phyloP scores from a whole-genome alignment of 2,113 vertebrate genomes.

The Isichthys henryi region DNA sequence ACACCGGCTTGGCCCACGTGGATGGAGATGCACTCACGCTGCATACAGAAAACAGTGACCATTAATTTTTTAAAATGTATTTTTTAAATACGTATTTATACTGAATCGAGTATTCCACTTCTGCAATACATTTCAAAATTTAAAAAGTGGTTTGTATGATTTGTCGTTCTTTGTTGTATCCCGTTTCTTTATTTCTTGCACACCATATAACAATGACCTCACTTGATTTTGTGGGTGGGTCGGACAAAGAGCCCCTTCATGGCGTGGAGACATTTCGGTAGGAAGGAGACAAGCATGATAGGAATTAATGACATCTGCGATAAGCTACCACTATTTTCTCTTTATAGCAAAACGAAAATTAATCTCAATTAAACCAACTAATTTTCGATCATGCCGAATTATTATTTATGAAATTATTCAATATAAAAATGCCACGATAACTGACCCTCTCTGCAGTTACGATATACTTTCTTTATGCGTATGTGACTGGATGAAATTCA shows the following conservation, averaged over 20 bases:
- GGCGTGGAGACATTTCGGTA: not conserved
- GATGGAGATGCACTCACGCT: slow-evolving; percentile 23
- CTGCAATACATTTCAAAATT: not conserved
- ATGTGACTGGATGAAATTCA: not conserved
- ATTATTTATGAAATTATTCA: slow-evolving; percentile 42
- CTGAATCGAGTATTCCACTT: not conserved
- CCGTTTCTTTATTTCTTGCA: not conserved
- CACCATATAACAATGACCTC: not conserved
- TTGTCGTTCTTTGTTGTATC: not conserved
- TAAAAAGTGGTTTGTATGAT: not conserved
- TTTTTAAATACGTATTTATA: not conserved
- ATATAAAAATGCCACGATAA: slow-evolving; percentile 24
- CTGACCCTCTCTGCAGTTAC: not conserved
- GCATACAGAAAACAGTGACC: not conserved
- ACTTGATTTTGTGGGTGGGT: not conserved
- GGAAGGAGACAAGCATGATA: not conserved
- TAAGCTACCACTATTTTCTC: not conserved
- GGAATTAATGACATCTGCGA: slow-evolving; percentile 1
- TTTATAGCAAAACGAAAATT: not conserved
- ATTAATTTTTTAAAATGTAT: not conserved
- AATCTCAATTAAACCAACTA: not conserved
- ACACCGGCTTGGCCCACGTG: slow-evolving; percentile 58
- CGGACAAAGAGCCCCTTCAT: slow-evolving; percentile 8
- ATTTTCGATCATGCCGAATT: slow-evolving; percentile 17
- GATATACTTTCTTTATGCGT: not conserved